Conservation (phyloP, 2,888 invertebrate genomes). For the Drosophila borborema region DNA sequence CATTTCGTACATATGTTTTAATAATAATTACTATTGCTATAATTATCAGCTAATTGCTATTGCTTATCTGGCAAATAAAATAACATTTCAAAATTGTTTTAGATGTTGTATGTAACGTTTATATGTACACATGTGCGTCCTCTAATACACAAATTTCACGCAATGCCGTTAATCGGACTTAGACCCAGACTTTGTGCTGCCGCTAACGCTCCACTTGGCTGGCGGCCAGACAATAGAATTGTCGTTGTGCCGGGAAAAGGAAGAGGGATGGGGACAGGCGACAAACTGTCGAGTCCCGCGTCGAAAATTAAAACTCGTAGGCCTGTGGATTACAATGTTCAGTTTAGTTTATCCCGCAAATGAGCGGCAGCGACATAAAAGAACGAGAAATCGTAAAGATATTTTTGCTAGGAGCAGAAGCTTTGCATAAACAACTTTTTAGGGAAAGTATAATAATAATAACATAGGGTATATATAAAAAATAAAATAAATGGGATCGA, state of each 20-base stretch:
- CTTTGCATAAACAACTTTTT: conserved; percentile 30
- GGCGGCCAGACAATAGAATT: conserved; percentile 41
- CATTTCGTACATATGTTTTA: conserved; percentile 19
- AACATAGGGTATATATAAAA: conserved; percentile 21
- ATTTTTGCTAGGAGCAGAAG: conserved; percentile 50
- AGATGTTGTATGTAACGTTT: conserved; percentile 8
- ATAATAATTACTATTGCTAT: background rate
- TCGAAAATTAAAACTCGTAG: conserved; percentile 83
- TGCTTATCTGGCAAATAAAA: conserved; percentile 31
- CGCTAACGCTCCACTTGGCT: conserved; percentile 58
- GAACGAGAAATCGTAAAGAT: conserved; percentile 58
- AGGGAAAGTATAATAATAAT: conserved; percentile 15
- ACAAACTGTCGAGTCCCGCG: conserved; percentile 66
- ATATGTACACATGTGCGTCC: conserved; percentile 37
- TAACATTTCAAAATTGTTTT: conserved; percentile 48
- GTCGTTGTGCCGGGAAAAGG: conserved; percentile 23
- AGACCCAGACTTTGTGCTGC: conserved; percentile 71
- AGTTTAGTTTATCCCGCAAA: conserved; percentile 31
- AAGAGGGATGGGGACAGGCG: conserved; percentile 32
- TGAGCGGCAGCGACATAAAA: conserved; percentile 44
- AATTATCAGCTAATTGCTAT: conserved; percentile 50
- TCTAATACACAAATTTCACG: conserved; percentile 71
- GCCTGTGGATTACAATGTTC: conserved; percentile 66
- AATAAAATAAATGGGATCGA: background rate
- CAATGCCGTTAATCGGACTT: conserved; percentile 56